Conservation (phyloP, 2,888 invertebrate genomes). For the Tenthredo amoena region DNA sequence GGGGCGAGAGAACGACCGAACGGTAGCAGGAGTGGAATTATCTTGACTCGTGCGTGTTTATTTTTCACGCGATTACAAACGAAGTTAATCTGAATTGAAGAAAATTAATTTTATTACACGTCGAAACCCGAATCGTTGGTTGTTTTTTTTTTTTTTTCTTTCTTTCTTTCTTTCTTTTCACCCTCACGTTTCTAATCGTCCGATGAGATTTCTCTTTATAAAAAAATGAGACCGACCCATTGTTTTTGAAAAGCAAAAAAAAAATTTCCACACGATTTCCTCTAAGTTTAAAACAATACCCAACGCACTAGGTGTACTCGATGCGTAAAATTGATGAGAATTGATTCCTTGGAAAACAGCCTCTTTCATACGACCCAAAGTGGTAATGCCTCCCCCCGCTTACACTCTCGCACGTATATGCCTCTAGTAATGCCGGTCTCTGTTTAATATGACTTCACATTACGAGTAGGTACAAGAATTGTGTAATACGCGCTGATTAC, state of each 20-base stretch:
- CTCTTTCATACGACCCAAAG: not conserved
- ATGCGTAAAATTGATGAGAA: not conserved
- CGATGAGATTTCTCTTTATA: not conserved
- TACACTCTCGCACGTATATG: not conserved
- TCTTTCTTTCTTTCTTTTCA: not conserved
- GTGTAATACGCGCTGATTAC: slow-evolving; percentile 52
- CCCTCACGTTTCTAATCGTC: not conserved
- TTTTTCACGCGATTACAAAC: slow-evolving; percentile 76
- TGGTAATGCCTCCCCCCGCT: not conserved
- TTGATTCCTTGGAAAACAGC: not conserved
- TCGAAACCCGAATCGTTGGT: not conserved
- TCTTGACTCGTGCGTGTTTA: slow-evolving; percentile 68
- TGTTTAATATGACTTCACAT: slow-evolving; percentile 45
- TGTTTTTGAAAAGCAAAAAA: not conserved
- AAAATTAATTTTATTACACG: slow-evolving; percentile 78
- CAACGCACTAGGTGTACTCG: not conserved
- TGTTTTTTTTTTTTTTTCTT: not conserved
- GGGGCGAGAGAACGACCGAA: slow-evolving; percentile 50
- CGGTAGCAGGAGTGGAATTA: slow-evolving; percentile 59
- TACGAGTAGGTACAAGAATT: slow-evolving; percentile 45
- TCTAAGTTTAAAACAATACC: not conserved
- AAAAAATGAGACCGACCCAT: not conserved
- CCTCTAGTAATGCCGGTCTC: not conserved
- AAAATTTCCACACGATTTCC: not conserved
- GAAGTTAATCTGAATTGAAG: slow-evolving; percentile 78